phyloP scores from a whole-genome alignment of 2,888 invertebrate species.

The Dolichopus griseipennis region DNA sequence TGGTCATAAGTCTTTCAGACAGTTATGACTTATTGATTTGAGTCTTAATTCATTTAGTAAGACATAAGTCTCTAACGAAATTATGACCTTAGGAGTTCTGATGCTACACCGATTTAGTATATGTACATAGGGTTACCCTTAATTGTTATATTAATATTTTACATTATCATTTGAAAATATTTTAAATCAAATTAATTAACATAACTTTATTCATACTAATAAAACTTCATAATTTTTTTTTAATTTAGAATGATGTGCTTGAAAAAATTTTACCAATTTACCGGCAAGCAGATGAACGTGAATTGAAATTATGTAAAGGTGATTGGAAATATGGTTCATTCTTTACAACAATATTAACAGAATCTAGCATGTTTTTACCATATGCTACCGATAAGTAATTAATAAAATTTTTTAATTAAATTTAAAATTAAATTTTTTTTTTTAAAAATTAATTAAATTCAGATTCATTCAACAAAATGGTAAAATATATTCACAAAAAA shows the following conservation, averaged over 20 bases:
- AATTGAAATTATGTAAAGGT: slow-evolving; percentile 61
- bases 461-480: slow-evolving; percentile 58
- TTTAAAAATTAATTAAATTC: not conserved
- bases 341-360: slow-evolving; percentile 68
- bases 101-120: too few relatives aligned
- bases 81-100: too few relatives aligned
- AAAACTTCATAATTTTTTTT: too few relatives aligned
- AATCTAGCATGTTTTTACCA: slow-evolving; percentile 64
- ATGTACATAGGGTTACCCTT: too few relatives aligned
- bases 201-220: too few relatives aligned
- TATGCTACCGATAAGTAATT: slow-evolving; percentile 63
- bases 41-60: too few relatives aligned
- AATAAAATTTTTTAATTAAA: not conserved
- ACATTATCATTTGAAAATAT: too few relatives aligned
- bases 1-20: too few relatives aligned
- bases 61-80: too few relatives aligned
- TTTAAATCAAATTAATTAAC: too few relatives aligned
- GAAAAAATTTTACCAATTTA: slow-evolving; percentile 70
- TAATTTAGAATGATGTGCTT: slow-evolving; percentile 60
- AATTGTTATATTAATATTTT: too few relatives aligned
- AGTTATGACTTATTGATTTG: too few relatives aligned
- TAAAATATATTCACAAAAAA: slow-evolving; percentile 47
- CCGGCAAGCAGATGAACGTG: slow-evolving; percentile 60
- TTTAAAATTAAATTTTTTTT: not conserved
- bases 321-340: slow-evolving; percentile 77